Evolutionary conservation across 2,113 vertebrate species (phyloP).

Genomic region (Oenanthe melanoleuca): DNA sequence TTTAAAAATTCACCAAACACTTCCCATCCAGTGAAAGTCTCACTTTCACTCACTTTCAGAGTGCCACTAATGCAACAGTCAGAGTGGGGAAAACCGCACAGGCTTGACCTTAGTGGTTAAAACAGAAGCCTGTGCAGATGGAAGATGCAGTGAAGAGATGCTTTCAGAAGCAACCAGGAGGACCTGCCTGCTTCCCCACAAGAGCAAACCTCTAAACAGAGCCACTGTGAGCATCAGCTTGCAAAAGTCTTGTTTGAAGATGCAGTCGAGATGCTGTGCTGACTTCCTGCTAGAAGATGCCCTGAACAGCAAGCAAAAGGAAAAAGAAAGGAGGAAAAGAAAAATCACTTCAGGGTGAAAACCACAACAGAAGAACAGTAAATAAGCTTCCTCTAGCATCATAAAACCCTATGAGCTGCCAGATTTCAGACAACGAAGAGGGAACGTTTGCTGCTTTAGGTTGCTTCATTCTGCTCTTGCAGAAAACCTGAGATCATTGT

Average conservation of each 20-base stretch:
- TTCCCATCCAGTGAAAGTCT: not conserved
- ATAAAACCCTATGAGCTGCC: not conserved
- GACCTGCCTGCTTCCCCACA: not conserved
- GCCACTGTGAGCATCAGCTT: not conserved
- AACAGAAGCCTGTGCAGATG: not conserved
- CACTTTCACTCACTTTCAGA: not conserved
- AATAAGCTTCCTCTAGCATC: not conserved
- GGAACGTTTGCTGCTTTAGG: not conserved
- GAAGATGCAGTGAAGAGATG: not conserved
- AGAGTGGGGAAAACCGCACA: not conserved
- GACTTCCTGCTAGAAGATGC: not conserved
- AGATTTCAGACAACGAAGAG: not conserved
- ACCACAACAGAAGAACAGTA: not conserved
- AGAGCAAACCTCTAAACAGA: not conserved
- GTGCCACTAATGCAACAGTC: not conserved
- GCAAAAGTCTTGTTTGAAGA: not conserved
- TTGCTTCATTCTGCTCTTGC: not conserved
- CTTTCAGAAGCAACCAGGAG: not conserved
- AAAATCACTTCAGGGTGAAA: not conserved
- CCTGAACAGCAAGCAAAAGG: not conserved
- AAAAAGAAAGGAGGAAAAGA: not conserved
- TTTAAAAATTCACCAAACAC: conserved; percentile 41
- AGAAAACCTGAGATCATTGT: not conserved
- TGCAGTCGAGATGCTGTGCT: rapidly evolving
- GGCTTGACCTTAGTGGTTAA: not conserved